phyloP scores from a whole-genome alignment of 2,113 vertebrate genomes.

The Syngnathus scovelli region DNA sequence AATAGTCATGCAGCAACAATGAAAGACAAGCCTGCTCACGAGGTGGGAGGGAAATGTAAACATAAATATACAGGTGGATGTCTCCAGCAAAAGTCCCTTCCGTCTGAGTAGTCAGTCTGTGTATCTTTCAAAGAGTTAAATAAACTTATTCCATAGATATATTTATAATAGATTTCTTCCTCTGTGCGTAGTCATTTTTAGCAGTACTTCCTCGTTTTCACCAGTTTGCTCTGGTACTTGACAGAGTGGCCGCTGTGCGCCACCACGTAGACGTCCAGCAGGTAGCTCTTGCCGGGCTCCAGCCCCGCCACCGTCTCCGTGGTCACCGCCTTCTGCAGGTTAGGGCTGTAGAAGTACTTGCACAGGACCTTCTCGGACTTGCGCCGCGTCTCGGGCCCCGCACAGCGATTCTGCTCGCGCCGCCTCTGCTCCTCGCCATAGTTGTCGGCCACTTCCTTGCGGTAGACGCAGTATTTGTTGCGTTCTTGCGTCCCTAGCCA shows the following conservation, averaged over 20 bases:
- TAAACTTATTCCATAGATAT: slow-evolving; percentile 73
- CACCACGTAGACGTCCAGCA: slow-evolving; percentile 94
- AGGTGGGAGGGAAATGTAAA: slow-evolving; percentile 63
- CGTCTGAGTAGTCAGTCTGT: slow-evolving; percentile 80
- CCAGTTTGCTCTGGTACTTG: slow-evolving; percentile 96
- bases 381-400: slow-evolving; percentile 86
- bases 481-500: slow-evolving; percentile 96
- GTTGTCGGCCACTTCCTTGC: slow-evolving; percentile 80
- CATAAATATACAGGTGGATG: slow-evolving; percentile 81
- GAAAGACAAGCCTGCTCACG: slow-evolving; percentile 38
- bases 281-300: slow-evolving; percentile 87
- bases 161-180: slow-evolving; percentile 78
- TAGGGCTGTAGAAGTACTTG: slow-evolving; percentile 96
- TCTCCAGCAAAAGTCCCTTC: slow-evolving; percentile 77
- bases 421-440: slow-evolving; percentile 84
- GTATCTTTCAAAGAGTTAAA: slow-evolving; percentile 74
- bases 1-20: slow-evolving; percentile 82
- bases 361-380: slow-evolving; percentile 95
- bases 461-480: slow-evolving; percentile 96
- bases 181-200: slow-evolving; percentile 73
- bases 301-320: slow-evolving; percentile 90
- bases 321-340: slow-evolving; percentile 92
- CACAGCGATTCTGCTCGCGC: slow-evolving; percentile 89
- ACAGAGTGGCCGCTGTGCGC: slow-evolving; percentile 90
- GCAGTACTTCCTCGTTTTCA: slow-evolving; percentile 96